Base-by-base conservation (phyloP, 2,888 invertebrate species). In the Brachypterus glaber region DNA sequence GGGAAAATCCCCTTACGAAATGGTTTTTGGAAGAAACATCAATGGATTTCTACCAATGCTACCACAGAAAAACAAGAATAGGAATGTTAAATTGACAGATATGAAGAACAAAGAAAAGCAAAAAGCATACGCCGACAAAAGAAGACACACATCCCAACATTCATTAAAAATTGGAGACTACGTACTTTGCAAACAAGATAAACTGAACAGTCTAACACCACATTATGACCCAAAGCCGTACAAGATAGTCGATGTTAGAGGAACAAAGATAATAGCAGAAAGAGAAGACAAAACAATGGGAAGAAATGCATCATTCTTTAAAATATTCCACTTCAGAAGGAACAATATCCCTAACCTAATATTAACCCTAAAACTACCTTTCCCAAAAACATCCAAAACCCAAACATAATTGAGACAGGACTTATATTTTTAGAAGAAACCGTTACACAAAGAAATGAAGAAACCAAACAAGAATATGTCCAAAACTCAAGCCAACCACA, bases 121-220 rank as follows among this genome's bases (percentile, higher is more conserved):
- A 41, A 11, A 17, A 15, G 21, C 25, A 25, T 4, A 12, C 5
- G 3, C 14, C 30, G 5, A 14, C 2, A 30, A 36, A n/a, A 30
- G 31, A 12, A 24, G 15, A 24, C 9, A 21, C 3, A 7, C n/a
- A n/a, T 21, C 18, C 18, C 12, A 17, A 12, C 17, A 21, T 12
- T 4, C 5, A 1, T 41, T 41, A 15, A 9, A 40, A 40, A 16
- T 32, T 13, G 32, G 36, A 3, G 36, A 40, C 11, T 17, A 24
- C 21, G 41, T 41, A 26, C 12, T 41, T 5, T 37, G 35, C 18
- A 40, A 36, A 26, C 36, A 40, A 12, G 25, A 11, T 2, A 36
- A 21, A 33, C 17, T 11, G 17, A 35, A 30, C 15, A 16, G 17
- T 7, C 18, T 35, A 27, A 30, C 40, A 7, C 31, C 40, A 2